phyloP scores from a whole-genome alignment of 2,113 vertebrate genomes.

The Dipodomys spectabilis region DNA sequence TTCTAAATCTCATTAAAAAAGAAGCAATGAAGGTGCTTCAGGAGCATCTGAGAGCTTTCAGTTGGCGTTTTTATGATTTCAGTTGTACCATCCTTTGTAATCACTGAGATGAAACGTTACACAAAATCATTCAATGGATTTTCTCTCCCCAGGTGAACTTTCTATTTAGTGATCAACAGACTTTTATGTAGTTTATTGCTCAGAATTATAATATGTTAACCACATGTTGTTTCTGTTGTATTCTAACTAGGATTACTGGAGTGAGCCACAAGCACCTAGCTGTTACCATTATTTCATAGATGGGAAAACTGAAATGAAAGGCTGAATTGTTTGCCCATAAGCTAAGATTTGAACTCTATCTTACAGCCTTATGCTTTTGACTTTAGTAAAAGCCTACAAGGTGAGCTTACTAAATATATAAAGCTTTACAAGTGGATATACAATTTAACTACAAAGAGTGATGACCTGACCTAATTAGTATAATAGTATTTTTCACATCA shows the following conservation, averaged over 20 bases:
- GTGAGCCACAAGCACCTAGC: too few species aligned
- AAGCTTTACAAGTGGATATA: not conserved
- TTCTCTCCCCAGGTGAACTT: not conserved
- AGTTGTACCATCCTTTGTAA: not conserved
- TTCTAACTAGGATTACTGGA: too few species aligned
- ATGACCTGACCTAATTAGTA: too few species aligned
- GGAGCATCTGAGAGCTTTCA: not conserved
- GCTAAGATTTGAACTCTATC: not conserved
- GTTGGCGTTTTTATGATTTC: not conserved
- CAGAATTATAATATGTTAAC: slow-evolving; percentile 28
- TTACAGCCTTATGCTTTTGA: not conserved
- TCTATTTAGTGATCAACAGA: not conserved
- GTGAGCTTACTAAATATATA: not conserved
- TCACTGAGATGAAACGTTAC: not conserved
- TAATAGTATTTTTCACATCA: not conserved
- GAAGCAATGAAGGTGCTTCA: not conserved
- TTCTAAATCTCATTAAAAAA: not conserved
- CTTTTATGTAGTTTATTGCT: not conserved
- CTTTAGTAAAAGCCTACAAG: not conserved
- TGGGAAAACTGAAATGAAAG: not conserved
- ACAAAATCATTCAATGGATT: not conserved
- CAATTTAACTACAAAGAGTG: not conserved
- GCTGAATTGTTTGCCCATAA: not conserved
- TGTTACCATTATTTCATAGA: not conserved
- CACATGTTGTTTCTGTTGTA: not conserved